Evolutionary conservation across 2,888 invertebrate genomes (phyloP).

Genomic region (Allophyes oxyacanthae): DNA sequence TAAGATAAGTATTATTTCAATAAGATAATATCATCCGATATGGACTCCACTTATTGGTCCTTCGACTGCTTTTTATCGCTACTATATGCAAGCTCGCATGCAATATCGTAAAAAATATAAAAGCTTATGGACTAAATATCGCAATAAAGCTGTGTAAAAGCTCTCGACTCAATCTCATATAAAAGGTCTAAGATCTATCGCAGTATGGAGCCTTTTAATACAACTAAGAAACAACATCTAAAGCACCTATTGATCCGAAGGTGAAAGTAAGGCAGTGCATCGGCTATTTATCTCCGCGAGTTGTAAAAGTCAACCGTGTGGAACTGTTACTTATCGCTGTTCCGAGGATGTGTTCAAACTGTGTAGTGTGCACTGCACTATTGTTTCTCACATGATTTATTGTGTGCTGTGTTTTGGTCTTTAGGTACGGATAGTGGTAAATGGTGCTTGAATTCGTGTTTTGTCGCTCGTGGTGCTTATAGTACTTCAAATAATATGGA

Average conservation of each 20-base stretch:
- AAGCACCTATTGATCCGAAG: conserved; percentile 20
- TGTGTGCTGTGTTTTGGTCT: conserved; percentile 16
- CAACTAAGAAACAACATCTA: neutral
- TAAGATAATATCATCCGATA: too few relatives aligned
- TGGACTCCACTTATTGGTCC: too few relatives aligned
- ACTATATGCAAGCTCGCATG: too few relatives aligned
- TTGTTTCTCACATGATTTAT: conserved; percentile 42
- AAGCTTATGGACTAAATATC: too few relatives aligned
- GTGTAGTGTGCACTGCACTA: conserved; percentile 31
- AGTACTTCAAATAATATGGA: conserved; percentile 3
- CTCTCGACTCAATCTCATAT: too few relatives aligned
- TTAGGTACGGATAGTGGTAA: conserved; percentile 11
- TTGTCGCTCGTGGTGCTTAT: conserved; percentile 7
- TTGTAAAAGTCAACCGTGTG: conserved; percentile 47
- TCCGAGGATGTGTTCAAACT: conserved; percentile 26
- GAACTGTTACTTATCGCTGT: conserved; percentile 42
- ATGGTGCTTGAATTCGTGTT: conserved; percentile 23
- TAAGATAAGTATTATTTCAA: too few relatives aligned
- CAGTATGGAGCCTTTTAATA: too few relatives aligned
- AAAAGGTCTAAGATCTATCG: too few relatives aligned
- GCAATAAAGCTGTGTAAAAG: too few relatives aligned
- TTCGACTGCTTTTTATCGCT: too few relatives aligned
- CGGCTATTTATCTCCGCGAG: conserved; percentile 36
- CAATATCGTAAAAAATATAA: too few relatives aligned
- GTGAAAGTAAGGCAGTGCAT: conserved; percentile 43